Evolutionary conservation across 23 tunicate genomes (phyloP).

Genomic region (Trididemnum clinides): DNA sequence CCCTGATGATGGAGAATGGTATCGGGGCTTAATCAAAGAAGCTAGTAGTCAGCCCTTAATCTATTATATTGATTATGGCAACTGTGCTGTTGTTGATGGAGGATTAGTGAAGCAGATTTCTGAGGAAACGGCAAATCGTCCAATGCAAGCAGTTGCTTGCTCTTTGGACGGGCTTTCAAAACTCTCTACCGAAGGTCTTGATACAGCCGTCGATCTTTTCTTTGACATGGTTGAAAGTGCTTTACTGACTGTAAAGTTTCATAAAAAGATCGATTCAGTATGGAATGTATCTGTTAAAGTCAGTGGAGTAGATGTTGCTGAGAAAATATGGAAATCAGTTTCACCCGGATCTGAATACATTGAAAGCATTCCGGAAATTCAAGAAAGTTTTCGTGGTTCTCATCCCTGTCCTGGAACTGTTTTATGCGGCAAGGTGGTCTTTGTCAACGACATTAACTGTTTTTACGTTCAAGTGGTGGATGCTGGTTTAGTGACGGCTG

Average conservation of each 20-base stretch:
- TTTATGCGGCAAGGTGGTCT: neutral
- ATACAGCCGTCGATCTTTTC: conserved; percentile 7
- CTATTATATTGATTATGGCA: conserved; percentile 82
- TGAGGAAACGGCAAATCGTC: neutral
- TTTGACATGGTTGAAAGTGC: neutral
- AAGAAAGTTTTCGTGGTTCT: too few species aligned
- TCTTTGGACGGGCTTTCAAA: neutral
- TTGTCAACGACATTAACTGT: neutral
- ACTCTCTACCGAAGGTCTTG: neutral
- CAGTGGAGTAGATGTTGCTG: neutral
- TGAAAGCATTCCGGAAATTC: too few species aligned
- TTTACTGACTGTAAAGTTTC: neutral
- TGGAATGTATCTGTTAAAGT: conserved; percentile 19
- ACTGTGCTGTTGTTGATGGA: conserved; percentile 31
- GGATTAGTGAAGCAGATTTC: conserved; percentile 16
- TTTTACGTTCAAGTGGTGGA: too few species aligned
- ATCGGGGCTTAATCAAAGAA: conserved; percentile 45
- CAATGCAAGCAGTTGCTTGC: conserved; percentile 55
- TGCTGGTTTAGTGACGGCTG: too few species aligned
- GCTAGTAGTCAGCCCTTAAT: neutral
- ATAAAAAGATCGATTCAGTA: neutral
- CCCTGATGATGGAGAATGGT: conserved; percentile 84
- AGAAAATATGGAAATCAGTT: neutral
- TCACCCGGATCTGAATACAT: neutral
- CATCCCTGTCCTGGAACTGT: neutral